Evolutionary conservation across 2,113 vertebrate genomes (phyloP).

Genomic region (Dinomys branickii): DNA sequence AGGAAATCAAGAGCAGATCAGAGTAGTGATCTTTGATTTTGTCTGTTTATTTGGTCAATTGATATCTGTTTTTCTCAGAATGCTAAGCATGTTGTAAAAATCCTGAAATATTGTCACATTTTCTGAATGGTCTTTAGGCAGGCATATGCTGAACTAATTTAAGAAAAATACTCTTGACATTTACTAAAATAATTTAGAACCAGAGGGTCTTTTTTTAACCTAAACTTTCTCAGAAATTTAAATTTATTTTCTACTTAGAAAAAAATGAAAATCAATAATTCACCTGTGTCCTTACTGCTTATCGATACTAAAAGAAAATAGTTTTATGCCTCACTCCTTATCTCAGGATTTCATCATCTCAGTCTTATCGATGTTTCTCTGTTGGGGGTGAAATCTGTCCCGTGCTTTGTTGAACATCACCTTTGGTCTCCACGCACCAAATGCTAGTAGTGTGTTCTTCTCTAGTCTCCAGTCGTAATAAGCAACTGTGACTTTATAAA

Average conservation of each 20-base stretch:
- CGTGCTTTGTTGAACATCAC: background rate
- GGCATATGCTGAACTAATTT: background rate
- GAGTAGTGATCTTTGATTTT: background rate
- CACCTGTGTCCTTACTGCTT: background rate
- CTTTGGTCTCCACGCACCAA: background rate
- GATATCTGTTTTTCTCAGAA: background rate
- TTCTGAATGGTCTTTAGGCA: background rate
- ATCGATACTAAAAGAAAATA: background rate
- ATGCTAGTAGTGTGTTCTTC: background rate
- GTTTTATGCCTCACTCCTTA: background rate
- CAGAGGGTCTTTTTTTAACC: background rate
- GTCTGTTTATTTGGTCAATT: constrained; percentile 17
- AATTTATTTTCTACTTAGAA: background rate
- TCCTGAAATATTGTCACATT: background rate
- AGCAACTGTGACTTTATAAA: background rate
- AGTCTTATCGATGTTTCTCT: rapidly evolving
- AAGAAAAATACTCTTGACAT: constrained; percentile 36
- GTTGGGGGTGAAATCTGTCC: background rate
- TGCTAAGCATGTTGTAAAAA: background rate
- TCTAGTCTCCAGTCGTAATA: background rate
- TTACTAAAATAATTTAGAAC: constrained; percentile 24
- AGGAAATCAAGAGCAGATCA: background rate
- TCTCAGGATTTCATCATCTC: background rate
- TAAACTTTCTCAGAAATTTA: constrained; percentile 5
- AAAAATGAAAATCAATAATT: background rate